phyloP scores from a whole-genome alignment of 2,888 invertebrate species.

The Harpalus rufipes region DNA sequence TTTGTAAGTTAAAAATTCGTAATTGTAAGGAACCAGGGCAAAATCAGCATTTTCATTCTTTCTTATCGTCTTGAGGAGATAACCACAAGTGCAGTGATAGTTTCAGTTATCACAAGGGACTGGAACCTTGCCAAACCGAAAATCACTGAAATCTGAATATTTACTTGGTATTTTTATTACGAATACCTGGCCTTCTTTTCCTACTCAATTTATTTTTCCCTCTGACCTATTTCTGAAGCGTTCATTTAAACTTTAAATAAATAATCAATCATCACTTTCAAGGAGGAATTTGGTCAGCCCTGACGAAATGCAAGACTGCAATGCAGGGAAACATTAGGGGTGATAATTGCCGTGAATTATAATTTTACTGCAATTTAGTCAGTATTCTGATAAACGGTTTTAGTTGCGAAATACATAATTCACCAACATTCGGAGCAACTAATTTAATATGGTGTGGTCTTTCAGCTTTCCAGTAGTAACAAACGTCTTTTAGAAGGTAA shows the following conservation, averaged over 20 bases:
- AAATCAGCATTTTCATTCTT: conserved; percentile 34
- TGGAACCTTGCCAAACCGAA: conserved; percentile 37
- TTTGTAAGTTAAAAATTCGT: not conserved
- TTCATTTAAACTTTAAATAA: conserved; percentile 5
- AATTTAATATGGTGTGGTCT: no score
- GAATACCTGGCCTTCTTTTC: not conserved
- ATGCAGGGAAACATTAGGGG: not conserved
- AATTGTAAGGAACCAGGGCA: conserved; percentile 4
- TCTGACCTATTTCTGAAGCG: not conserved
- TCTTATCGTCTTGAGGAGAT: not conserved
- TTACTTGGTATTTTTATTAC: conserved; percentile 19
- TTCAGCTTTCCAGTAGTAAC: no score
- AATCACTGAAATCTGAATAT: conserved; percentile 21
- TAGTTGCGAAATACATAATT: not conserved
- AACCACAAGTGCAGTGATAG: conserved; percentile 15
- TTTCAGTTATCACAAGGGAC: conserved; percentile 5
- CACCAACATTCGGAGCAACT: no score
- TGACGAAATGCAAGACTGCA: not conserved
- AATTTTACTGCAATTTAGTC: not conserved
- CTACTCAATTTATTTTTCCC: conserved; percentile 4
- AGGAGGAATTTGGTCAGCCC: not conserved
- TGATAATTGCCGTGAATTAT: not conserved
- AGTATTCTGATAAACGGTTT: not conserved
- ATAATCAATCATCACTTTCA: conserved; percentile 4
- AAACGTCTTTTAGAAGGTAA: no score